Conservation (phyloP, 1,140 invertebrate genomes). For the Capitella teleta region DNA sequence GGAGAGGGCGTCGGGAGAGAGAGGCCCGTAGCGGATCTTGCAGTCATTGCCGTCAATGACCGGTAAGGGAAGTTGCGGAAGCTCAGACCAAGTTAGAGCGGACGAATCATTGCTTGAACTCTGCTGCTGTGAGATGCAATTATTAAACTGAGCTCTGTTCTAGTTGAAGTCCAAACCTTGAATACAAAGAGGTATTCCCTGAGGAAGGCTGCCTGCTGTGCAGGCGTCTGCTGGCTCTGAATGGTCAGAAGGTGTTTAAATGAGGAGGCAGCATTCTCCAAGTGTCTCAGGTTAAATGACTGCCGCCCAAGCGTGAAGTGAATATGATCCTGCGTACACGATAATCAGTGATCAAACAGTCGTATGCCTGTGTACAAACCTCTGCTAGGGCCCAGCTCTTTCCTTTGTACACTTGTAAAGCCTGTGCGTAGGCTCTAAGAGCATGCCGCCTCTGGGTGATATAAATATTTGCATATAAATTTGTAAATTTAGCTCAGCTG, state of each 20-base stretch:
- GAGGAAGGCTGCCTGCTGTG: conserved; percentile 73
- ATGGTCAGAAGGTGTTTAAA: conserved; percentile 67
- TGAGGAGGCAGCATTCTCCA: conserved; percentile 61
- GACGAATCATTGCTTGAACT: conserved; percentile 25
- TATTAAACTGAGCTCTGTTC: too few relatives aligned
- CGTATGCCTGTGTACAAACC: conserved; percentile 16
- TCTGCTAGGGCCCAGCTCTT: conserved; percentile 80
- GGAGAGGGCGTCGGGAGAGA: background rate
- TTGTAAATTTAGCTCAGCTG: too few relatives aligned
- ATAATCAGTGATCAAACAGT: conserved; percentile 4
- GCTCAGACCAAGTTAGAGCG: conserved; percentile 41
- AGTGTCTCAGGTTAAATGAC: conserved; percentile 64
- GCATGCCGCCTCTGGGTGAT: conserved; percentile 64
- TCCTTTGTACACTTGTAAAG: conserved; percentile 71
- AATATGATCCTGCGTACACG: conserved; percentile 63
- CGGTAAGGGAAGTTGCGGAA: conserved; percentile 57
- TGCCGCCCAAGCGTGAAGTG: conserved; percentile 84
- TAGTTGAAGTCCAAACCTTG: conserved; percentile 48
- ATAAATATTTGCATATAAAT: too few relatives aligned
- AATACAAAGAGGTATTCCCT: conserved; percentile 77
- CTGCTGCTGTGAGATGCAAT: conserved; percentile 22
- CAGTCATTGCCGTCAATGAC: conserved; percentile 54
- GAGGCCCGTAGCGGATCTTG: conserved; percentile 46
- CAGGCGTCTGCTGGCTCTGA: conserved; percentile 49
- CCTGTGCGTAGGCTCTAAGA: conserved; percentile 79